Evolutionary conservation across 2,888 invertebrate species (phyloP).

Genomic region (Ophion costatus): DNA sequence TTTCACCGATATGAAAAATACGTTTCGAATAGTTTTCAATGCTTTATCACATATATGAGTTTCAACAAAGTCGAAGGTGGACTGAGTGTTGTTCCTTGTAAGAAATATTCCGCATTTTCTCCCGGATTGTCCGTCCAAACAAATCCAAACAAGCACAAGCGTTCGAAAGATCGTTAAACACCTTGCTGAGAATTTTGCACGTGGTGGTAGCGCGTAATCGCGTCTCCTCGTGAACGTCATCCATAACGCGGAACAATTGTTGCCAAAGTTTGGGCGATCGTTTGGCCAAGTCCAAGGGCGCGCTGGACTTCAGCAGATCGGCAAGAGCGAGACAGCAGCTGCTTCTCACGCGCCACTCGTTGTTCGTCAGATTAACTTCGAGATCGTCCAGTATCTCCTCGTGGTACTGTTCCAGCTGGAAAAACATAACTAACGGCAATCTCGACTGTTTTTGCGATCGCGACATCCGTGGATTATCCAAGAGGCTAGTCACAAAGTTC

Average conservation of each 20-base stretch:
- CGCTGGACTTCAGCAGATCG: conserved; percentile 88
- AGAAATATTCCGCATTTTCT: too few species aligned
- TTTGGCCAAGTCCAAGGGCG: conserved; percentile 82
- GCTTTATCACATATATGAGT: too few species aligned
- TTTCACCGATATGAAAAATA: too few species aligned
- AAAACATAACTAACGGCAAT: conserved; percentile 60
- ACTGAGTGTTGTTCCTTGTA: not conserved
- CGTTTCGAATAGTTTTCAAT: too few species aligned
- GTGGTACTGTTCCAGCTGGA: conserved; percentile 91
- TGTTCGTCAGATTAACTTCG: conserved; percentile 91
- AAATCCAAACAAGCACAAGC: not conserved
- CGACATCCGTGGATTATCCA: not conserved
- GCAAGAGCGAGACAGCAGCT: conserved; percentile 95
- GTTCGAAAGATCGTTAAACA: conserved; percentile 75
- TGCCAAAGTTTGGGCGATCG: conserved; percentile 88
- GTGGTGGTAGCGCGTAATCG: conserved; percentile 90
- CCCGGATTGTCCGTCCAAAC: too few species aligned
- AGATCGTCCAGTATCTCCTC: conserved; percentile 93
- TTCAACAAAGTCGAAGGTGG: too few species aligned
- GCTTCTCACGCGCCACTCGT: conserved; percentile 95
- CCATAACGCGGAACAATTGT: conserved; percentile 95
- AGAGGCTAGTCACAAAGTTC: not conserved
- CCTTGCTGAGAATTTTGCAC: conserved; percentile 90
- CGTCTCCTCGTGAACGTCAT: conserved; percentile 96
- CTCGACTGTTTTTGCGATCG: conserved; percentile 47